Evolutionary conservation across 2,113 vertebrate genomes (phyloP).

Genomic region (Pedetes capensis): DNA sequence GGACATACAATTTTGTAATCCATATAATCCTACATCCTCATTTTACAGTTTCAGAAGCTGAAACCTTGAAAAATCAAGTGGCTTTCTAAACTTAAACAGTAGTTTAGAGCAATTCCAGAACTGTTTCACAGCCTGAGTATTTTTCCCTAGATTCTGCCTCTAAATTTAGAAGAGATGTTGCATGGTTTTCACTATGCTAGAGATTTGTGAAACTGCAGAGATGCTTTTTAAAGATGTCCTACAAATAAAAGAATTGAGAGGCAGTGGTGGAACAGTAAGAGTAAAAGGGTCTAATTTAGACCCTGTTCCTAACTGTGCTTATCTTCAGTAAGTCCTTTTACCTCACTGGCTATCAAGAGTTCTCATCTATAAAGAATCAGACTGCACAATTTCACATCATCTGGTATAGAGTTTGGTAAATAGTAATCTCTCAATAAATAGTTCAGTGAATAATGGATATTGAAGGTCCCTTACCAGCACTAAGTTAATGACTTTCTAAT

Average conservation of each 20-base stretch:
- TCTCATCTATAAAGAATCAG: neutral
- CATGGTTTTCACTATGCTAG: conserved; percentile 3
- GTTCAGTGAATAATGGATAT: neutral
- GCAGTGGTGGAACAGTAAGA: neutral
- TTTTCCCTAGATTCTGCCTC: conserved; percentile 26
- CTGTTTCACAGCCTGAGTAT: neutral
- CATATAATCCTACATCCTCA: neutral
- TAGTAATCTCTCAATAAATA: neutral
- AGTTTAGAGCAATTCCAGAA: conserved; percentile 12
- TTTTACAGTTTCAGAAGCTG: neutral
- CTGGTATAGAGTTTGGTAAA: neutral
- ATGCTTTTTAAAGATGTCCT: neutral
- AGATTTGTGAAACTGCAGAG: neutral
- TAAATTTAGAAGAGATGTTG: neutral
- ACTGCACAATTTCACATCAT: neutral
- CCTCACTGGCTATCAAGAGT: neutral
- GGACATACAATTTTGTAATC: neutral
- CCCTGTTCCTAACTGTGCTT: neutral
- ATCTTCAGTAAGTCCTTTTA: neutral
- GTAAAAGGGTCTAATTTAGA: neutral
- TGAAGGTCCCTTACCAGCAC: neutral
- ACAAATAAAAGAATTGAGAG: neutral
- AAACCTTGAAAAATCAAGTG: neutral
- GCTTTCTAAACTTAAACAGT: neutral
- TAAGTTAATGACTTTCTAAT: neutral